Percentiles rank a stretch among this genome's conserved stretches.
These are phyloP conservation scores for Papilio dardanus DNA, from an alignment of 1,140 invertebrate genomes.

Conservation along the genomic window DNA sequence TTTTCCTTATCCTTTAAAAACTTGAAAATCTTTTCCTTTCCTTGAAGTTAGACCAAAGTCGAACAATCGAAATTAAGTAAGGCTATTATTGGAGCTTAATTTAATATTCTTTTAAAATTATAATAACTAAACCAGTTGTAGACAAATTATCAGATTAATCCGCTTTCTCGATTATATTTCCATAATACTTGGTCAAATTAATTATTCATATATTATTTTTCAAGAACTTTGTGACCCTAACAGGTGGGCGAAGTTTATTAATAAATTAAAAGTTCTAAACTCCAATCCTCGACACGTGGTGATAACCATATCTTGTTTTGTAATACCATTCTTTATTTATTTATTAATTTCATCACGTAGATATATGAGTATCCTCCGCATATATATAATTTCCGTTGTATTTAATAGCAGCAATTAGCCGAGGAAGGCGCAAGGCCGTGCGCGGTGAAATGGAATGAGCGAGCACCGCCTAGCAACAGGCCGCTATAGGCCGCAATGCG, in stretches of 20 bases:
- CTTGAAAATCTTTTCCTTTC: no score
- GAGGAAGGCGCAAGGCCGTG: conserved; percentile 11
- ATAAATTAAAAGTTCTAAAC: not conserved
- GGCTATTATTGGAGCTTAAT: not conserved
- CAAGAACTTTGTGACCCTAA: not conserved
- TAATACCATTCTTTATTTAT: not conserved
- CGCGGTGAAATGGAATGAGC: conserved; percentile 5
- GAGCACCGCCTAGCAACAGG: not conserved
- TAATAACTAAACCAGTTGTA: not conserved
- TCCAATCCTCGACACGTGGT: no score
- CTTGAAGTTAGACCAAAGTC: no score
- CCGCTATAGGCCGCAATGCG: not conserved
- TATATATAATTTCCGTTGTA: not conserved
- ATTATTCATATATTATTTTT: conserved; percentile 9
- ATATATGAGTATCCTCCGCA: not conserved
- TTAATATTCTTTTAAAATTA: not conserved
- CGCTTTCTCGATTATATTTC: conserved; percentile 9
- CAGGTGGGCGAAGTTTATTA: not conserved
- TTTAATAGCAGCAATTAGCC: conserved; percentile 23
- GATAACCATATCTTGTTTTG: no score
- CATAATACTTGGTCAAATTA: not conserved
- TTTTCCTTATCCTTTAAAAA: not conserved
- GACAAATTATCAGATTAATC: conserved; percentile 3
- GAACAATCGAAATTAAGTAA: not conserved
- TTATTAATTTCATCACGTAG: not conserved